Base-by-base conservation (phyloP, 2,113 vertebrate genomes). In the Cyanistes caeruleus region DNA sequence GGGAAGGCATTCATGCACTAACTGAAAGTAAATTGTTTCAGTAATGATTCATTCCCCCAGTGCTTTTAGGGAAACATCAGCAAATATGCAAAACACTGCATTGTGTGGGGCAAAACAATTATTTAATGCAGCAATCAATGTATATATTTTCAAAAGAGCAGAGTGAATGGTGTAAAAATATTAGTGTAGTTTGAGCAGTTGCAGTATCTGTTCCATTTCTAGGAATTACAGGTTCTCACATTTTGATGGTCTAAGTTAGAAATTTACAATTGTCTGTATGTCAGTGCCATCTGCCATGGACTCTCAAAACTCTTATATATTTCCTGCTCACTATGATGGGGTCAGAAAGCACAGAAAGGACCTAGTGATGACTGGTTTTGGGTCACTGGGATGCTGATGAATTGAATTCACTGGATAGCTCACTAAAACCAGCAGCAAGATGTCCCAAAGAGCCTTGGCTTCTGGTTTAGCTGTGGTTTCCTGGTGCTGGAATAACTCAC, bases 21-120 rank as follows among this genome's bases (percentile, higher is more conserved):
- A 99, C 98, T 83, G 96, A 97, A 97, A 98, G 98, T 98, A 98
- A 98, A 98, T 98, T 98, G 98, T 99, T 99, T 98, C 99, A 98
- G 99, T 99, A 99, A 98, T 98, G 98, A 99, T 98, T 99, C 98
- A 98, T 99, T 98, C 98, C 97, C 96, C 78, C 84, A 94, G 95
- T 98, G 97, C 97, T 95, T 98, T 98, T 93, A 92, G 97, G 89
- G 97, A 97, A 97, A 97, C 97, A 98, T 99, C 98, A 98, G 98
- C 97, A 97, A 98, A 98, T 99, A 98, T 98, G 98, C 98, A 99
- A 98, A 99, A 92, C 77, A 79, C 78, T 92, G 75, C 92, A 93
- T 93, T 96, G 90, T 97, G 83, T 96, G 88, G 94, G 95, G 93
- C 93, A 95, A 95, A 97, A 95, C 93, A 95, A 83, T 96, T 97